Conservation (phyloP, 2,888 invertebrate genomes). For the Cybosia mesomella region DNA sequence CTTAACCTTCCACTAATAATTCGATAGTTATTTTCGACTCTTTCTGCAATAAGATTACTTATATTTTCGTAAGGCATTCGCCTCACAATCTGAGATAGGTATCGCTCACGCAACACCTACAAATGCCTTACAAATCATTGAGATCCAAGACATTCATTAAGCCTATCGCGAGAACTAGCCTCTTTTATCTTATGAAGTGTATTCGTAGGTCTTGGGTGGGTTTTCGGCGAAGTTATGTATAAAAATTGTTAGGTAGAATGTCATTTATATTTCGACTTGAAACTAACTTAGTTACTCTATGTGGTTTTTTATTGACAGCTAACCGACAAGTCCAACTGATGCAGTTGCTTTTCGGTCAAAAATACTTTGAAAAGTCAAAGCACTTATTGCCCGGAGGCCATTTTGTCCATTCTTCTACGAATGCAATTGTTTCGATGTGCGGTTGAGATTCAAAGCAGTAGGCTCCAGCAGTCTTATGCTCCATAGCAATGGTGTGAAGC, state of each 20-base stretch:
- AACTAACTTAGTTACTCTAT: not conserved
- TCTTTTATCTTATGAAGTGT: constrained; percentile 39
- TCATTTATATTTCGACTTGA: not conserved
- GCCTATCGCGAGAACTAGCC: constrained; percentile 40
- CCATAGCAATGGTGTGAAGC: too few species aligned
- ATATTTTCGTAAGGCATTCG: constrained; percentile 47
- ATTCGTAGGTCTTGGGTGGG: constrained; percentile 27
- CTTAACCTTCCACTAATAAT: constrained; percentile 26
- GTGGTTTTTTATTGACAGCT: not conserved
- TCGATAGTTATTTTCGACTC: constrained; percentile 38
- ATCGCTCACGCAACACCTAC: constrained; percentile 48
- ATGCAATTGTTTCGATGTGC: too few species aligned
- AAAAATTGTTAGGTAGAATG: not conserved
- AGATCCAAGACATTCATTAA: constrained; percentile 44
- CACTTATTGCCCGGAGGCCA: too few species aligned
- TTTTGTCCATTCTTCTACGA: too few species aligned
- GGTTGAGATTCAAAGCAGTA: too few species aligned
- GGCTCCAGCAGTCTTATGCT: too few species aligned
- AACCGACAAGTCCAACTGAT: not conserved
- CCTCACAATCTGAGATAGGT: constrained; percentile 41
- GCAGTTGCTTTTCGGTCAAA: not conserved
- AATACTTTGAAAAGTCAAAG: too few species aligned
- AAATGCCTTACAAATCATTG: constrained; percentile 45
- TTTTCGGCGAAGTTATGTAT: constrained; percentile 25
- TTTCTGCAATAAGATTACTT: constrained; percentile 44